Evolutionary conservation across 2,797 vertebrate species (phyloP), one percentile per base, ranked within the genome.

Genomic region (Hemitrygon akajei): DNA sequence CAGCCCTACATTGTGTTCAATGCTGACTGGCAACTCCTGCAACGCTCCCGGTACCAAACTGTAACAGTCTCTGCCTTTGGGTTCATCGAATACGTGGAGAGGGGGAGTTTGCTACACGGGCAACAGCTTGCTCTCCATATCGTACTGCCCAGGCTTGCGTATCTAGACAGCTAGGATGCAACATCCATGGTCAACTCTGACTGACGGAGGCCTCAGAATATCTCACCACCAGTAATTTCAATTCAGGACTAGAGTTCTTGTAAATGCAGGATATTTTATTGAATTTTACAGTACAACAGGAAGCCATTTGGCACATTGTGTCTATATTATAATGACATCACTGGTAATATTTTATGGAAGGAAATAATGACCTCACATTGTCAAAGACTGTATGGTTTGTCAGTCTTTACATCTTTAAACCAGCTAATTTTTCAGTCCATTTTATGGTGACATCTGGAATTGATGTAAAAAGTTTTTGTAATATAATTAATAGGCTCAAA

Each of bases 401-500:
- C 69, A n/a, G 37, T 56, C 91, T 56, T 93, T 56, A 93, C 91
- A 93, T 76, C 71, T 76, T 30, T 76, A 58, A 76, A 93, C 71
- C 91, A 76, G 91, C 25, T 76, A 40, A 93, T 93, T 30, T 71
- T 76, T 76, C 91, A 93, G 40, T 7, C 25, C 27, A 30, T 30
- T 93, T 76, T 56, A 58, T 7, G 40, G 69, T 91, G 40, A 93
- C 71, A 93, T 93, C 71, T 93, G 91, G 71, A n/a, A 76, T 93
- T 93, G 40, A 93, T 93, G 25, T n/a, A 76, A 76, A 75, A 75
- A 40, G 27, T 76, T 27, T 37, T 93, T 56, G 71, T 76, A 30
- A 76, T 30, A 93, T 75, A 75, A 93, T 93, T 93, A 93, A 75
- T 93, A 93, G 71, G 27, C 69, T 47, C 37, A 37, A 75, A 92